Evolutionary conservation across 2,797 vertebrate genomes (phyloP).

Genomic region (Centroberyx gerrardi): DNA sequence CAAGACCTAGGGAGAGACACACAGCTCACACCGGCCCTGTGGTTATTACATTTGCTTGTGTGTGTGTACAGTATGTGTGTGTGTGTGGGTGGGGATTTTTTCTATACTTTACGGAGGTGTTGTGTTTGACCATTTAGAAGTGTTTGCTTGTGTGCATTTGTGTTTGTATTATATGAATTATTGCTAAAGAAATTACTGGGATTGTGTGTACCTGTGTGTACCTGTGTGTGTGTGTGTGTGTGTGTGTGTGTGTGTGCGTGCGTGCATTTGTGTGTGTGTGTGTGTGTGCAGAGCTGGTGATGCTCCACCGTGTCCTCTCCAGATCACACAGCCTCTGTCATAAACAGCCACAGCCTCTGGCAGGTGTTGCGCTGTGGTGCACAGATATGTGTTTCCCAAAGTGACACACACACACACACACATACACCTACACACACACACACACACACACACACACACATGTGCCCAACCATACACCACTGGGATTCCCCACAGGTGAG

Average conservation of each 20-base stretch:
- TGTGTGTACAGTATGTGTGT: conserved; percentile 80
- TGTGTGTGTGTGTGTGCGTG: conserved; percentile 12
- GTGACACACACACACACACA: conserved; percentile 60
- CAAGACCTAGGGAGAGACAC: conserved; percentile 80
- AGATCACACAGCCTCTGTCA: conserved; percentile 83
- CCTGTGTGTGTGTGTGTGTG: conserved; percentile 15
- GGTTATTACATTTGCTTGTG: conserved; percentile 91
- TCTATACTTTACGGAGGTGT: conserved; percentile 55
- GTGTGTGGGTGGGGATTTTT: conserved; percentile 31
- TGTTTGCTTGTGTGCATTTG: conserved; percentile 68
- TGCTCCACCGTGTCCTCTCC: conserved; percentile 76
- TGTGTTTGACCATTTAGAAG: conserved; percentile 61
- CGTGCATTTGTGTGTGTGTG: conserved; percentile 28
- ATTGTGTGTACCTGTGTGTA: conserved; percentile 34
- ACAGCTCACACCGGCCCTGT: conserved; percentile 85
- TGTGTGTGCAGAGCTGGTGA: conserved; percentile 40
- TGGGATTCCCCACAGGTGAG: conserved; percentile 81
- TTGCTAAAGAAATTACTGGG: conserved; percentile 49
- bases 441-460: conserved; percentile 26
- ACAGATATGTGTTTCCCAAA: conserved; percentile 78
- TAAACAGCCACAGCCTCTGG: conserved; percentile 91
- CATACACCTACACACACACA: conserved; percentile 16
- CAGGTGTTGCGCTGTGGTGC: conserved; percentile 91
- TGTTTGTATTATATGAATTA: conserved; percentile 62
- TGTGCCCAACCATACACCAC: conserved; percentile 51